Evolutionary conservation across 2,888 invertebrate genomes (phyloP).

Genomic region (Caenorhabditis sp.): DNA sequence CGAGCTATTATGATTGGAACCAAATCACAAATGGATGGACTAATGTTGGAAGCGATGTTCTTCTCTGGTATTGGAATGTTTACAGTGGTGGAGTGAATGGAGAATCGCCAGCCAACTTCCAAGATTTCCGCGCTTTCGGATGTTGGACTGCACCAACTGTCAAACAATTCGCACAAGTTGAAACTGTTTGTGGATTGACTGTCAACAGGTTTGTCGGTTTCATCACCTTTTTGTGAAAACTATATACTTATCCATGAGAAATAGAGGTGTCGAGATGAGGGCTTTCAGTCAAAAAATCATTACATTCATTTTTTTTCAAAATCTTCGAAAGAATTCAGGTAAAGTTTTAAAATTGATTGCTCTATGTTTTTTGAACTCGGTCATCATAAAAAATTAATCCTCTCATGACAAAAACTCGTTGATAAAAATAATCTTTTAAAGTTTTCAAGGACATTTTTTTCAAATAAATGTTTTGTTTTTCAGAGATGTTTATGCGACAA

Average conservation of each 20-base stretch:
- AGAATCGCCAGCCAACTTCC: slow-evolving; percentile 45
- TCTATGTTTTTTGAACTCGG: too few relatives aligned
- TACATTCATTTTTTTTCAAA: too few relatives aligned
- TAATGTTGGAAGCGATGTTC: slow-evolving; percentile 25
- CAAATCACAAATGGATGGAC: slow-evolving; percentile 51
- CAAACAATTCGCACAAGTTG: slow-evolving; percentile 55
- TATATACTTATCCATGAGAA: too few relatives aligned
- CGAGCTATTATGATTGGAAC: slow-evolving; percentile 51
- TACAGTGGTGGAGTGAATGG: slow-evolving; percentile 45
- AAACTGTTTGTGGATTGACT: slow-evolving; percentile 42
- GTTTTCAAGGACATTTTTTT: too few relatives aligned
- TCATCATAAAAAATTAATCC: too few relatives aligned
- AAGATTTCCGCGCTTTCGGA: slow-evolving; percentile 53
- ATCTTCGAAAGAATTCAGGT: too few relatives aligned
- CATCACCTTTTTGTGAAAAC: background rate
- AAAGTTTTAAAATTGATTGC: too few relatives aligned
- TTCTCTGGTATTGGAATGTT: slow-evolving; percentile 56
- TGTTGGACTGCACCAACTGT: slow-evolving; percentile 46
- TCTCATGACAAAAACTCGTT: too few relatives aligned
- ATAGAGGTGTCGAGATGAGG: too few relatives aligned
- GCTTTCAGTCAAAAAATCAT: too few relatives aligned
- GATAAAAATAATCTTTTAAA: too few relatives aligned
- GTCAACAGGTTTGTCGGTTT: slow-evolving; percentile 39
- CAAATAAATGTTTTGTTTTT: too few relatives aligned
- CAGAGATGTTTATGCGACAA: slow-evolving; percentile 33